A percentile compares a stretch with the other conserved stretches of the same genome.
Evolutionary conservation across 2,113 vertebrate species (phyloP).

Genomic region (Archilochus colubris): DNA sequence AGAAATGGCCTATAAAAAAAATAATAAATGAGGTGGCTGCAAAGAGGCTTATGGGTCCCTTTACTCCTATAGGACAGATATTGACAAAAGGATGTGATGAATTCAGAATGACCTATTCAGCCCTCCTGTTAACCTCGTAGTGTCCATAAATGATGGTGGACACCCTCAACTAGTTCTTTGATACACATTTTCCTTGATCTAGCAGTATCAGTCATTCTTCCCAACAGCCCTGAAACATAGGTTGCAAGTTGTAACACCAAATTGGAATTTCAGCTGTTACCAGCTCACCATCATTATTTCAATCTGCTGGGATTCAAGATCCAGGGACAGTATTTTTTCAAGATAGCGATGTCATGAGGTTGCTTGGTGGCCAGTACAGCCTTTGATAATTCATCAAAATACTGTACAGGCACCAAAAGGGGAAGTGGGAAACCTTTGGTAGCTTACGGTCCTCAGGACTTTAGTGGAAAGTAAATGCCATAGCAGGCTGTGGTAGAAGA

Average conservation of each 20-base stretch:
- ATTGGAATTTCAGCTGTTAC: conserved; percentile 33
- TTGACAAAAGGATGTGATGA: conserved; percentile 13
- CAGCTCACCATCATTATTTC: background rate
- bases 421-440: background rate
- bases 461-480: background rate
- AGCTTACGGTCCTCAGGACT: background rate
- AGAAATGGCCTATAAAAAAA: conserved; percentile 38
- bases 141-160: conserved; percentile 29
- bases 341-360: background rate
- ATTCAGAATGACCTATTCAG: conserved; percentile 4
- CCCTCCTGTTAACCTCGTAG: background rate
- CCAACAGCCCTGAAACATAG: background rate
- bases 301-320: conserved; percentile 1
- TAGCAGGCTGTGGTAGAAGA: background rate
- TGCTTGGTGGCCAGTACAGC: background rate
- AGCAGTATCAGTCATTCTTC: conserved; percentile 12
- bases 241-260: conserved; percentile 28
- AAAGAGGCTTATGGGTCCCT: background rate
- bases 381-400: background rate
- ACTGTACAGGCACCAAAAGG: background rate
- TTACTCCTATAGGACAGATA: conserved; percentile 32
- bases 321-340: conserved; percentile 19
- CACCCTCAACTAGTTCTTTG: background rate
- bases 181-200: conserved; percentile 19
- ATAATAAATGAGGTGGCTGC: background rate